phyloP scores from a whole-genome alignment of 2,888 invertebrate species.

The Leptinotarsa haldemani region DNA sequence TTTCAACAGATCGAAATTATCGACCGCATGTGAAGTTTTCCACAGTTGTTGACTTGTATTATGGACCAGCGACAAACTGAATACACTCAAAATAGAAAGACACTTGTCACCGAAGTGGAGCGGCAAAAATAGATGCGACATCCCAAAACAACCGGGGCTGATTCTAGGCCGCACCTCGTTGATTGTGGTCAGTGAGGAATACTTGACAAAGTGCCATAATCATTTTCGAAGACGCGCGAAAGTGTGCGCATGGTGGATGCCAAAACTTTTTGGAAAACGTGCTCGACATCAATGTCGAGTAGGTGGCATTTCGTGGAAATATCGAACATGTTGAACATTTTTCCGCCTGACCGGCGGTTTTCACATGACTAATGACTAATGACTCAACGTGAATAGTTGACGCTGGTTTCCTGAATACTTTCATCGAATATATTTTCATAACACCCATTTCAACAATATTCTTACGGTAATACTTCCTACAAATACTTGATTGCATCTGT shows the following conservation, averaged over 20 bases:
- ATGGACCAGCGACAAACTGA: conserved; percentile 41
- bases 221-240: conserved; percentile 28
- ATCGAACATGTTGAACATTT: background rate
- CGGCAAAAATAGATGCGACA: conserved; percentile 51
- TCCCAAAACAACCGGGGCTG: conserved; percentile 28
- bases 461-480: too few species aligned
- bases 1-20: conserved; percentile 12
- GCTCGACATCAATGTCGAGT: conserved; percentile 1
- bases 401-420: background rate
- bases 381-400: background rate
- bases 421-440: background rate
- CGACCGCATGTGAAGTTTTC: conserved; percentile 21
- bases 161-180: conserved; percentile 46
- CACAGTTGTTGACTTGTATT: conserved; percentile 30
- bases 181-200: conserved; percentile 50
- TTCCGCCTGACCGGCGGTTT: background rate
- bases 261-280: conserved; percentile 32
- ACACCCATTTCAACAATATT: too few species aligned
- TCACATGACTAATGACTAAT: background rate
- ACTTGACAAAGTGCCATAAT: conserved; percentile 60
- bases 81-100: conserved; percentile 58
- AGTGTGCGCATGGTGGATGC: conserved; percentile 27
- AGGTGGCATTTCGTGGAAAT: conserved; percentile 9
- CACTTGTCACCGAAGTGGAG: conserved; percentile 50
- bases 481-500: too few species aligned